A percentile compares a stretch with the other conserved stretches of the same genome.
phyloP scores from a whole-genome alignment of 2,888 invertebrate species.

The Biston betularia region DNA sequence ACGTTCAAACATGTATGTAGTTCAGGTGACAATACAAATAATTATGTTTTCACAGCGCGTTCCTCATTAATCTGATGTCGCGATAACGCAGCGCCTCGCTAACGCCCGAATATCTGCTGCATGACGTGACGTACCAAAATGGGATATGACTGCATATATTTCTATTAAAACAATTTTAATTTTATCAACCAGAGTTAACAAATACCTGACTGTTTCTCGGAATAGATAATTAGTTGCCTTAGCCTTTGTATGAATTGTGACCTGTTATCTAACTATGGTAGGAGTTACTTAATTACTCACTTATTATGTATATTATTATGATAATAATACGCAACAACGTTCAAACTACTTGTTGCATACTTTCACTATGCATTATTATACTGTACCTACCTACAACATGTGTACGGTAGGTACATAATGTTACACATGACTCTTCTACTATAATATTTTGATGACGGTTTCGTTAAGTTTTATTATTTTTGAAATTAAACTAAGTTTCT shows the following conservation, averaged over 20 bases:
- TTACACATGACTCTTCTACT: no score
- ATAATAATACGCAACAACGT: constrained; percentile 22
- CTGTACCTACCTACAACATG: neutral
- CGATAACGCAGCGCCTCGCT: constrained; percentile 61
- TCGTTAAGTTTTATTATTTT: no score
- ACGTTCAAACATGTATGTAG: constrained; percentile 69
- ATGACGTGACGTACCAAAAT: constrained; percentile 55
- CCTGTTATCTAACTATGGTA: constrained; percentile 20
- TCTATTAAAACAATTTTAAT: constrained; percentile 8
- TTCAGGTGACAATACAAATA: constrained; percentile 78
- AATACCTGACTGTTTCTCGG: constrained; percentile 23
- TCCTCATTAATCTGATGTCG: constrained; percentile 73
- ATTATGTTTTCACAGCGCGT: constrained; percentile 76
- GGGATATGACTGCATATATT: constrained; percentile 25
- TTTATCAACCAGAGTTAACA: constrained; percentile 14
- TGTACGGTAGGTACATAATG: no score
- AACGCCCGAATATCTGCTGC: constrained; percentile 62
- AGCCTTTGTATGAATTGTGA: constrained; percentile 26
- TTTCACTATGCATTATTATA: constrained; percentile 20
- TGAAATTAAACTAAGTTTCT: no score
- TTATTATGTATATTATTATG: constrained; percentile 13
- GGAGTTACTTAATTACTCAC: constrained; percentile 18
- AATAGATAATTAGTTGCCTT: constrained; percentile 14
- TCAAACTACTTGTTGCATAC: constrained; percentile 15
- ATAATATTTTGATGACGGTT: no score